Conservation (phyloP, 2,113 vertebrate species). For the Vidua macroura region DNA sequence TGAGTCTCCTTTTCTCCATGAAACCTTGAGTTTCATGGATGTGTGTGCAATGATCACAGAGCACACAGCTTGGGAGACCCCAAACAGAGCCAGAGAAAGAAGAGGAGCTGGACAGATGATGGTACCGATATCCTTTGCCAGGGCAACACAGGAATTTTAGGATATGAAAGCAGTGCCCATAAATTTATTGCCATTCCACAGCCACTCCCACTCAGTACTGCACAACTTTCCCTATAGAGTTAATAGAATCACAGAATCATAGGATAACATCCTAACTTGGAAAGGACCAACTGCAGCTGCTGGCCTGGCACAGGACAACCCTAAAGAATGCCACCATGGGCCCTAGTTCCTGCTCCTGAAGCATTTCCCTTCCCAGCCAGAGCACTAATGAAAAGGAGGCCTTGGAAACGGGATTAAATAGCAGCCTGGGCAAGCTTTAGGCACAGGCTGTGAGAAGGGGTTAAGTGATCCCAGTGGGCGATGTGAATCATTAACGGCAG, state of each 20-base stretch:
- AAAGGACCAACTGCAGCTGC: background rate
- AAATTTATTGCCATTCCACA: background rate
- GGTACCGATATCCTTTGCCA: background rate
- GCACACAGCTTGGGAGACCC: background rate
- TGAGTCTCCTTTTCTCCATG: background rate
- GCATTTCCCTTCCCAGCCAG: background rate
- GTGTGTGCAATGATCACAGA: background rate
- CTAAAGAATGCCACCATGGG: background rate
- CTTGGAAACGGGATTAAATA: background rate
- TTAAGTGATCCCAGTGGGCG: background rate
- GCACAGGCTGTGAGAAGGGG: background rate
- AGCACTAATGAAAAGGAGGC: background rate
- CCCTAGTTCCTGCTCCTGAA: background rate
- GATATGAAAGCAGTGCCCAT: background rate
- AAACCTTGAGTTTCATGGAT: background rate
- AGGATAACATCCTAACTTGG: background rate
- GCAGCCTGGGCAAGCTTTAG: background rate
- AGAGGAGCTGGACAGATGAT: background rate
- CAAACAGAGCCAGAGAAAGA: background rate
- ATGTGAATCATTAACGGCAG: slow-evolving; percentile 4
- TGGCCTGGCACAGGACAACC: background rate
- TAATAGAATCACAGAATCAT: background rate
- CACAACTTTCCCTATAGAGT: background rate
- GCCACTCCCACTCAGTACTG: background rate
- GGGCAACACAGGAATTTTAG: background rate